A percentile compares a stretch with the other conserved stretches of the same genome.
Evolutionary conservation across 1,140 invertebrate genomes (phyloP).

Genomic region (Atta colombica): DNA sequence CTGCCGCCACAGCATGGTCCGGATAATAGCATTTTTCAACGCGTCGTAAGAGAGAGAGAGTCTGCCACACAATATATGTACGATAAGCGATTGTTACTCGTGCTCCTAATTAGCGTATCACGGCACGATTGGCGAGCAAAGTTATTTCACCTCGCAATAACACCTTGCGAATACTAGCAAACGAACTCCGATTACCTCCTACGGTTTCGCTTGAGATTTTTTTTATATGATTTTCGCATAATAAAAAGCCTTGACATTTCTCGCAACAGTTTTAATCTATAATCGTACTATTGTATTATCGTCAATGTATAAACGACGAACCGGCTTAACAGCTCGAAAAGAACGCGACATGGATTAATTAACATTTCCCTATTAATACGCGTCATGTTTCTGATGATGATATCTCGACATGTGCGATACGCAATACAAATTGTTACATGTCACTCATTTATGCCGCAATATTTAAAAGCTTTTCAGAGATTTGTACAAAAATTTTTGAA

Average conservation of each 20-base stretch:
- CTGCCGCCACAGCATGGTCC: background rate
- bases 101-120: slow-evolving; percentile 44
- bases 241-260: background rate
- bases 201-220: background rate
- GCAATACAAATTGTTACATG: slow-evolving; percentile 29
- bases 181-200: slow-evolving; percentile 15
- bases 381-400: slow-evolving; percentile 31
- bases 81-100: slow-evolving; percentile 7
- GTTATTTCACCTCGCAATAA: slow-evolving; percentile 42
- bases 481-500: background rate
- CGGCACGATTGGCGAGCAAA: slow-evolving; percentile 8
- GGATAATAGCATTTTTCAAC: slow-evolving; percentile 30
- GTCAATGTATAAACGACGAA: slow-evolving; percentile 14
- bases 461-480: background rate
- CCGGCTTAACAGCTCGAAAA: slow-evolving; percentile 33
- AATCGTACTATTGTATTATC: slow-evolving; percentile 17
- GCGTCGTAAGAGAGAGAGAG: background rate
- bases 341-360: slow-evolving; percentile 37
- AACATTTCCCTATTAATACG: slow-evolving; percentile 31
- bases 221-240: background rate
- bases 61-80: too few relatives aligned
- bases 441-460: background rate
- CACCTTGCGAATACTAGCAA: slow-evolving; percentile 32
- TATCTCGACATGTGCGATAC: slow-evolving; percentile 30
- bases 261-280: slow-evolving; percentile 30